Evolutionary conservation across 2,888 invertebrate genomes (phyloP).

Genomic region (Dexiosoma caninum): DNA sequence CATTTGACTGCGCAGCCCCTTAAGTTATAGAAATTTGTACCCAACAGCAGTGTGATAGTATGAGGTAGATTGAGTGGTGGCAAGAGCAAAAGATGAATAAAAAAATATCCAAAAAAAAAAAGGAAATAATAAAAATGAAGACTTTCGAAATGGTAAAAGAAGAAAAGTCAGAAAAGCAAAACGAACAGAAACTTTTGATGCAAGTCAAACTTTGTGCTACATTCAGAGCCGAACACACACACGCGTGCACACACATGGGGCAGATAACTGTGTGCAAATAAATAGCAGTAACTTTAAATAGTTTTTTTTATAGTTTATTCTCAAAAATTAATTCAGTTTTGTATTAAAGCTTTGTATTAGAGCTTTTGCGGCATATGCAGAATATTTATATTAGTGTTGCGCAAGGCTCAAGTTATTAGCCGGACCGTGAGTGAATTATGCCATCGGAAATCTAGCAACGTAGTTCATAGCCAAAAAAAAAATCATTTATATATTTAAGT

Average conservation of each 20-base stretch:
- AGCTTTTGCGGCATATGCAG: background rate
- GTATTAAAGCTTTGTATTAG: no score
- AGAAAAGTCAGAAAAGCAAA: background rate
- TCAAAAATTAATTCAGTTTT: no score
- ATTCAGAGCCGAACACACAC: background rate
- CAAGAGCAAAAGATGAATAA: background rate
- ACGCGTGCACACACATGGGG: background rate
- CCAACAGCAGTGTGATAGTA: background rate
- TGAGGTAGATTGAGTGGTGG: background rate
- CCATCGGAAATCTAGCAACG: no score
- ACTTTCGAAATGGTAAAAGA: slow-evolving; percentile 6
- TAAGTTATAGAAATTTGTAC: background rate
- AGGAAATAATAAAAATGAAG: no score
- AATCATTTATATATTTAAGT: no score
- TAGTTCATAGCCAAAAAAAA: no score
- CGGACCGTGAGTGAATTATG: no score
- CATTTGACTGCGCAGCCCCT: slow-evolving; percentile 44
- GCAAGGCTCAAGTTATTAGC: no score
- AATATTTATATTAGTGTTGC: no score
- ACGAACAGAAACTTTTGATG: slow-evolving; percentile 24
- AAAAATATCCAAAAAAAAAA: no score
- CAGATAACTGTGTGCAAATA: slow-evolving; percentile 30
- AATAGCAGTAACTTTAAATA: slow-evolving; percentile 3
- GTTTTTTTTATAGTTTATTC: no score
- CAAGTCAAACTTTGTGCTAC: slow-evolving; percentile 28